Percentiles rank a stretch among this genome's conserved stretches.
Evolutionary conservation across 2,888 invertebrate species (phyloP).

Genomic region (Eumacrocentrus americanus): DNA sequence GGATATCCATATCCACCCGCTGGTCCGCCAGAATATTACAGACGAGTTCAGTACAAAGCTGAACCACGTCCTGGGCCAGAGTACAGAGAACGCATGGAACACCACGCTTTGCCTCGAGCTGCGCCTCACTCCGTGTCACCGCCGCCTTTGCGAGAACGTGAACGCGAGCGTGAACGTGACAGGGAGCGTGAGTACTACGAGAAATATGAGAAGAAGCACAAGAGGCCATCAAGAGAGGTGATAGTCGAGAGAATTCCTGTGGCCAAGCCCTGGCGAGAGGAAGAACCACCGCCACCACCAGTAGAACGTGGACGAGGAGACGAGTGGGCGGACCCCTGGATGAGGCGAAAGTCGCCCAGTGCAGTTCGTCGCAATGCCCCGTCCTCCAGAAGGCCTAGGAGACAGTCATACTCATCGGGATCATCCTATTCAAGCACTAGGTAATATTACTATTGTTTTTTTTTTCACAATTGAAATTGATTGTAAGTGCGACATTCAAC

Average conservation of each 20-base stretch:
- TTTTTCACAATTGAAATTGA: conserved; percentile 10
- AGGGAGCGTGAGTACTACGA: conserved; percentile 58
- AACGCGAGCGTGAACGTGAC: conserved; percentile 50
- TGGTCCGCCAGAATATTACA: conserved; percentile 56
- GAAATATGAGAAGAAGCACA: conserved; percentile 60
- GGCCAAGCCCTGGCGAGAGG: conserved; percentile 58
- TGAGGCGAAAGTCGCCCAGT: conserved; percentile 73
- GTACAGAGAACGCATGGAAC: conserved; percentile 57
- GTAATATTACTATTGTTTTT: conserved; percentile 49
- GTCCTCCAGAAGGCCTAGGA: conserved; percentile 55
- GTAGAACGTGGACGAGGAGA: conserved; percentile 68
- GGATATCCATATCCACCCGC: conserved; percentile 48
- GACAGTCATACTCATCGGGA: conserved; percentile 75
- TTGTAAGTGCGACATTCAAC: too few species aligned
- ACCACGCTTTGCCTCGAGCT: conserved; percentile 51
- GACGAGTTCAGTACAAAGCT: conserved; percentile 59
- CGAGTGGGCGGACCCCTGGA: conserved; percentile 97
- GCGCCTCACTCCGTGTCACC: conserved; percentile 56
- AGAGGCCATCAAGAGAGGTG: conserved; percentile 73
- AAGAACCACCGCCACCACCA: conserved; percentile 48
- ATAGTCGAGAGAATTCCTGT: conserved; percentile 74
- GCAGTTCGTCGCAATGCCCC: conserved; percentile 50
- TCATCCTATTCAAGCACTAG: conserved; percentile 72
- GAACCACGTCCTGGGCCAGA: conserved; percentile 53
- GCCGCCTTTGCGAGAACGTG: conserved; percentile 54